Base-by-base conservation (phyloP, 1,140 invertebrate genomes). In the Ips nitidus region DNA sequence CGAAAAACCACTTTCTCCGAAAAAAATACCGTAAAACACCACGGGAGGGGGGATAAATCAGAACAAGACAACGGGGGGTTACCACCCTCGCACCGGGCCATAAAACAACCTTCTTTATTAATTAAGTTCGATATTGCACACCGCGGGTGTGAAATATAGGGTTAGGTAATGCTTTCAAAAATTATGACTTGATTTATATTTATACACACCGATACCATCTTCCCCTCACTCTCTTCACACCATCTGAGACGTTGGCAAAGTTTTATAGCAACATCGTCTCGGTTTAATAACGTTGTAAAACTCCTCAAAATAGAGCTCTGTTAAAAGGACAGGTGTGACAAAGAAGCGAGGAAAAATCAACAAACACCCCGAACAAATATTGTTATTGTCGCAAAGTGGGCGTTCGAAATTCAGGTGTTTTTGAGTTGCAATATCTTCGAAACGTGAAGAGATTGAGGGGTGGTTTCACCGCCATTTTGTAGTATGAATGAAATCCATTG, bases 71-170 rank as follows among this genome's bases (percentile, higher is more conserved):
- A 22, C 22, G 22, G 22, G 22, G 56, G 38, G 41, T 47, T 8
- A 47, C 59, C 43, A 36, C 40, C 8, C 39, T 8, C 41, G 47
- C 4, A 38, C 8, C n/a, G 8, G 58, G 41, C 22, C 41, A 47
- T 45, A 61, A 61, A 61, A 61, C 55, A 40, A 36, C 37, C 37
- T 40, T 57, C 55, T 61, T 61, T 61, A 43, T 47, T 38, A 61
- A 61, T 47, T 45, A 60, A 60, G 58, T 57, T 47, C 59, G 59
- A 38, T 61, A 61, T 47, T 38, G 47, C 43, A 50, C 47, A 50
- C 22, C 22, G 22, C 45, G 45, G 45, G 45, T 50, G 45, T 50
- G 45, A 50, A 50, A 50, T 50, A 50, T 50, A 22, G 45, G 45
- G 45, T 50, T 50, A 6, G 6, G 53, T 39, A 56, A 37, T 55